Conservation (phyloP, 1,140 invertebrate species). For the Doryteuthis pealeii region DNA sequence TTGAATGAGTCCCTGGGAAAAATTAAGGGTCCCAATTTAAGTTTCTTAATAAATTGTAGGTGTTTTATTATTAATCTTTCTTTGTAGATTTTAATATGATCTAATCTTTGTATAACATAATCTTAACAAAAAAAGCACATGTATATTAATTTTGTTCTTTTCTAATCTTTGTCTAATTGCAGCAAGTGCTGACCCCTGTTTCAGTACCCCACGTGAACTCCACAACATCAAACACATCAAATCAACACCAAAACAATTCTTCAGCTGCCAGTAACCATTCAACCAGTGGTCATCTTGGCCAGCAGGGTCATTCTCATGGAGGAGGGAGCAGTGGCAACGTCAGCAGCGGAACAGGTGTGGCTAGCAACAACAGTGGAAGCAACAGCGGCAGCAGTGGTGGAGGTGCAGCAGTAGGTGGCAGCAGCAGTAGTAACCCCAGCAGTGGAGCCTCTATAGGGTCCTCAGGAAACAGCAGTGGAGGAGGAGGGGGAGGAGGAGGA, state of each 20-base stretch:
- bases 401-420: neutral
- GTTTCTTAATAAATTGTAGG: too few relatives aligned
- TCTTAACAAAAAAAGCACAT: too few relatives aligned
- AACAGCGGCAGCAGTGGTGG: neutral
- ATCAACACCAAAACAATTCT: neutral
- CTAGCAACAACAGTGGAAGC: neutral
- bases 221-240: neutral
- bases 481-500: neutral
- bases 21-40: too few relatives aligned
- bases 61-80: too few relatives aligned
- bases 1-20: too few relatives aligned
- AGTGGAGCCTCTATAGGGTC: neutral
- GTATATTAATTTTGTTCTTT: neutral
- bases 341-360: neutral
- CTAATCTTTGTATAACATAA: too few relatives aligned
- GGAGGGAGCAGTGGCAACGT: constrained; percentile 12
- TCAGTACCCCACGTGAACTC: constrained; percentile 11
- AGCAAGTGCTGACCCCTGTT: constrained; percentile 14
- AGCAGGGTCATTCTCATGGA: neutral
- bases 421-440: neutral
- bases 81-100: too few relatives aligned
- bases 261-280: neutral
- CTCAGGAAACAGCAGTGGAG: neutral
- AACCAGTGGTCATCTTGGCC: neutral
- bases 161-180: neutral